These are phyloP conservation scores for Pediacus dermestoides DNA, from an alignment of 2,888 invertebrate genomes.

Conservation along the genomic window DNA sequence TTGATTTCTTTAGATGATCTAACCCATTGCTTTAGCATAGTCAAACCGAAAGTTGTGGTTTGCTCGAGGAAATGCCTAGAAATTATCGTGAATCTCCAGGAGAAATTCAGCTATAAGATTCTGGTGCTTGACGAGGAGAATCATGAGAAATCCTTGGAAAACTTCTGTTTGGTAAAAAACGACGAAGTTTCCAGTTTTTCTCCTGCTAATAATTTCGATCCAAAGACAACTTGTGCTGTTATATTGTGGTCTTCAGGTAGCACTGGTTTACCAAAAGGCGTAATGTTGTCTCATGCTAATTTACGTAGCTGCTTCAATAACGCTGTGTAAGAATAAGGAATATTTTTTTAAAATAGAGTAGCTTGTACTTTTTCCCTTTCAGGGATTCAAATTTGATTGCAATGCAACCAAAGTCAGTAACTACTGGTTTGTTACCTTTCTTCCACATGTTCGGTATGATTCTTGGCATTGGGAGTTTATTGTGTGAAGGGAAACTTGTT, in stretches of 20 bases:
- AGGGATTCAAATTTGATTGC: too few relatives aligned
- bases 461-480: constrained; percentile 3
- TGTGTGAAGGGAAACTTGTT: constrained; percentile 9
- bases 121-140: constrained; percentile 6
- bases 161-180: neutral
- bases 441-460: constrained; percentile 17
- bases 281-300: constrained; percentile 54
- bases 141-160: neutral
- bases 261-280: constrained; percentile 75
- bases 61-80: constrained; percentile 7
- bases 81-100: constrained; percentile 4
- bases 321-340: constrained; percentile 4
- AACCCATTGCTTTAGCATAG: constrained; percentile 8
- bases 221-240: constrained; percentile 57
- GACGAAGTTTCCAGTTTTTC: constrained; percentile 3
- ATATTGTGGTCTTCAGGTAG: constrained; percentile 83
- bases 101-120: constrained; percentile 1
- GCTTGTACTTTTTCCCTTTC: too few relatives aligned
- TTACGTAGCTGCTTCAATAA: constrained; percentile 42
- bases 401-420: constrained; percentile 9
- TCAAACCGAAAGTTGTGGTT: constrained; percentile 8
- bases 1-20: constrained; percentile 12
- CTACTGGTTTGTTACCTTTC: constrained; percentile 11
- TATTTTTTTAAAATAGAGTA: too few relatives aligned
- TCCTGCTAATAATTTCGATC: too few relatives aligned